These are phyloP conservation scores for Schizotus pectinicornis DNA, from an alignment of 2,888 invertebrate genomes.

Conservation along the genomic window DNA sequence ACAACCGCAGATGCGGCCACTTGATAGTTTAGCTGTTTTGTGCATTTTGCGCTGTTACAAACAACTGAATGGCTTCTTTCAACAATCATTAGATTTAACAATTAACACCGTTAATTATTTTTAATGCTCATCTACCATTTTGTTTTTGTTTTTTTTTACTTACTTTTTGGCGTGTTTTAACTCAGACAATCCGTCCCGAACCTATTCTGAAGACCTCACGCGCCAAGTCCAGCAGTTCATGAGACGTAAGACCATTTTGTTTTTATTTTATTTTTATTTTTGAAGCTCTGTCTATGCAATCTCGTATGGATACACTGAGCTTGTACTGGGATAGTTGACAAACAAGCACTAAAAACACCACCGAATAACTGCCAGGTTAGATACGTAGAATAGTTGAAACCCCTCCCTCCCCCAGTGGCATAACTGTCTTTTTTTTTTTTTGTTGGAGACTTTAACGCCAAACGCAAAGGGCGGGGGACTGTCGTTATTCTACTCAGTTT, in stretches of 20 bases:
- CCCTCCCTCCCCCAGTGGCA: no score
- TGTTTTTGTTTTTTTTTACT: conserved; percentile 4
- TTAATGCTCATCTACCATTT: conserved; percentile 12
- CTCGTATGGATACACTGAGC: no score
- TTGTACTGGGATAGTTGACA: no score
- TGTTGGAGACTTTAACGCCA: no score
- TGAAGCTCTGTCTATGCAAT: no score
- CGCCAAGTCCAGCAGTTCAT: conserved; percentile 54
- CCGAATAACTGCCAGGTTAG: neutral
- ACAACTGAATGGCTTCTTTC: neutral
- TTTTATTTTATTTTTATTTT: neutral
- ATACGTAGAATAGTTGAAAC: neutral
- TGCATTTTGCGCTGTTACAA: neutral
- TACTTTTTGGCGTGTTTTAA: conserved; percentile 21
- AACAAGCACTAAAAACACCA: no score
- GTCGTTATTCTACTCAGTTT: no score
- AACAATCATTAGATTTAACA: neutral
- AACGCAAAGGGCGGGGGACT: no score
- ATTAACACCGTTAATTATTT: conserved; percentile 7
- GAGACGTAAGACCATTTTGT: conserved; percentile 51
- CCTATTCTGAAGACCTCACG: conserved; percentile 54
- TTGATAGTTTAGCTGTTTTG: neutral
- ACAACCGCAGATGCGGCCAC: no score
- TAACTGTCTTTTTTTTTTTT: no score
- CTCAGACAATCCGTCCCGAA: conserved; percentile 53